Evolutionary conservation across 1,140 invertebrate genomes (phyloP).

Genomic region (Mactra quadrangularis): DNA sequence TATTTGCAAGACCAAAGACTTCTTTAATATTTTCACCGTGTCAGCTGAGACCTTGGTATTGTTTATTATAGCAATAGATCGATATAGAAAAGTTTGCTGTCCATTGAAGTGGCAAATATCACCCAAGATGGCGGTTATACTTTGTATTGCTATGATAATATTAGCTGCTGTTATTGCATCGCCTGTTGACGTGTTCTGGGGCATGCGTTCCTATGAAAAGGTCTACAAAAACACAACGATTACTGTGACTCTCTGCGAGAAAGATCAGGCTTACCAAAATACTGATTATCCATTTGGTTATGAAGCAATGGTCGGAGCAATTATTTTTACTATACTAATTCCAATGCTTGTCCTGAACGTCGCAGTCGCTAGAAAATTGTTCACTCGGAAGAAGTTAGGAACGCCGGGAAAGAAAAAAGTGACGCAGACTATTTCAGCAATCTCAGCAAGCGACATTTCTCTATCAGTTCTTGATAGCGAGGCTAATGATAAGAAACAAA

Average conservation of each 20-base stretch:
- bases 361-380: not conserved
- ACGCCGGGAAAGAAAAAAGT: too few species aligned
- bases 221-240: not conserved
- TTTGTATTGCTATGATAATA: not conserved
- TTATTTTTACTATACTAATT: not conserved
- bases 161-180: not conserved
- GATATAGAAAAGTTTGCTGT: slow-evolving; percentile 67
- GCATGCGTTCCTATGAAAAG: not conserved
- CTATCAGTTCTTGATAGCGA: too few species aligned
- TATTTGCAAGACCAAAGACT: slow-evolving; percentile 64
- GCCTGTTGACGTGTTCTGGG: slow-evolving; percentile 30
- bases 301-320: not conserved
- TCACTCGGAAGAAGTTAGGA: too few species aligned
- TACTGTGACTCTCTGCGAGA: not conserved
- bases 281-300: not conserved
- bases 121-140: not conserved
- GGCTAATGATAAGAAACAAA: too few species aligned
- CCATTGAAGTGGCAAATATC: slow-evolving; percentile 64
- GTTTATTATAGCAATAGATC: slow-evolving; percentile 65
- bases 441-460: too few species aligned
- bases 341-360: not conserved
- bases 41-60: slow-evolving; percentile 63
- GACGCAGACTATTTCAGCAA: too few species aligned
- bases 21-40: slow-evolving; percentile 67
- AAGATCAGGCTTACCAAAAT: not conserved